phyloP scores from a whole-genome alignment of 2,888 invertebrate genomes.

The Parnassius glacialis region DNA sequence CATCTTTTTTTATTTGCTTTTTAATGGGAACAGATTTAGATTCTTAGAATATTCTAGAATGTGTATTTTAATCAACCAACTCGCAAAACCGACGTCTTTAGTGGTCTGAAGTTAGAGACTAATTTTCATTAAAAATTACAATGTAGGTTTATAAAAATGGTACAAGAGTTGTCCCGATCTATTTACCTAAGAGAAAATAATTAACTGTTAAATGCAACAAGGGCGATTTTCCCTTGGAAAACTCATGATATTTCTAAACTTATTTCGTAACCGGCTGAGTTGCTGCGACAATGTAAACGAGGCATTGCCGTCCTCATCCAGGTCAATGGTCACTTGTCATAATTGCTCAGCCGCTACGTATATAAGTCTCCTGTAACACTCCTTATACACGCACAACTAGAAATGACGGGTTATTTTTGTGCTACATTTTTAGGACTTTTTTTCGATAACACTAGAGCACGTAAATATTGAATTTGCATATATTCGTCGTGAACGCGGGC shows the following conservation, averaged over 20 bases:
- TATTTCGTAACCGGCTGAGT: slow-evolving; percentile 25
- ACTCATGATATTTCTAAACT: slow-evolving; percentile 15
- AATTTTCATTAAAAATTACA: no score
- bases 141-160: no score
- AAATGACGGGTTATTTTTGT: slow-evolving; percentile 11
- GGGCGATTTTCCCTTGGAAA: slow-evolving; percentile 7
- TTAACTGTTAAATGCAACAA: no score
- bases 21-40: no score
- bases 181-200: no score
- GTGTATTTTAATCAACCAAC: no score
- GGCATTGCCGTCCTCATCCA: slow-evolving; percentile 30
- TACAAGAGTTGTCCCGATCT: no score
- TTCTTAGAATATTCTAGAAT: no score
- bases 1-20: no score
- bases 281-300: slow-evolving; percentile 28
- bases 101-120: no score
- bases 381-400: slow-evolving; percentile 26
- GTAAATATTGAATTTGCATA: slow-evolving; percentile 12
- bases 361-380: slow-evolving; percentile 28
- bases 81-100: no score
- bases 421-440: slow-evolving; percentile 4
- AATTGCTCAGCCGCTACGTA: slow-evolving; percentile 37
- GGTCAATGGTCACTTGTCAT: slow-evolving; percentile 46
- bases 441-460: slow-evolving; percentile 4
- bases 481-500: not conserved